Evolutionary conservation across 2,888 invertebrate species (phyloP).

Genomic region (Sicus ferrugineus): DNA sequence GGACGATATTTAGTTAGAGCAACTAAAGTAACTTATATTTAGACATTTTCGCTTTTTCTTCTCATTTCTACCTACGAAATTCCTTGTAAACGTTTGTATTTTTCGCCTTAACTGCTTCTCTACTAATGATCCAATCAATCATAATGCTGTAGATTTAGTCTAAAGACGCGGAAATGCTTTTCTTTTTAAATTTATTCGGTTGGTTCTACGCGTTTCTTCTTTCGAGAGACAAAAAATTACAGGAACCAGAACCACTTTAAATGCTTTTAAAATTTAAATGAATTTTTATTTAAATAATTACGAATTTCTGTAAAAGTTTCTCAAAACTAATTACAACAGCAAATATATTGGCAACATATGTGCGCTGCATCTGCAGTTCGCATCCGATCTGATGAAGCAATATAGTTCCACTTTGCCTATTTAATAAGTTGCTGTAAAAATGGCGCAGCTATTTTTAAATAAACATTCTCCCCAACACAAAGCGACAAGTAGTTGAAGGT

Average conservation of each 20-base stretch:
- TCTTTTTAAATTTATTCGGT: background rate
- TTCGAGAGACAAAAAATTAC: background rate
- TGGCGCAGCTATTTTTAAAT: slow-evolving; percentile 30
- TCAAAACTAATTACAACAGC: slow-evolving; percentile 23
- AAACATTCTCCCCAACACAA: slow-evolving; percentile 15
- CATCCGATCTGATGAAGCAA: slow-evolving; percentile 2
- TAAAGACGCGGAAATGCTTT: slow-evolving; percentile 11
- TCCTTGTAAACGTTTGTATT: background rate
- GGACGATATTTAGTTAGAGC: background rate
- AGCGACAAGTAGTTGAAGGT: background rate
- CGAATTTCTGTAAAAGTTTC: slow-evolving; percentile 11
- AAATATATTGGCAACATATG: slow-evolving; percentile 27
- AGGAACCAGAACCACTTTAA: no score
- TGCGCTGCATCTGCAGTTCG: background rate
- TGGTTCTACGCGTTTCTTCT: background rate
- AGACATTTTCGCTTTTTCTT: background rate
- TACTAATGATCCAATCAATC: background rate
- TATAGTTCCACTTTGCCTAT: slow-evolving; percentile 7
- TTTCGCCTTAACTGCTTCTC: background rate
- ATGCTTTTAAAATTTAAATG: no score
- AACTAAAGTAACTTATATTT: background rate
- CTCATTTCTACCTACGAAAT: background rate
- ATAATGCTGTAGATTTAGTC: no score
- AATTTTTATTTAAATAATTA: slow-evolving; percentile 5
- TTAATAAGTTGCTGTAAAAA: slow-evolving; percentile 22